These are phyloP conservation scores for Anguilla obscura DNA, from an alignment of 2,797 vertebrate species.

Conservation along the genomic window DNA sequence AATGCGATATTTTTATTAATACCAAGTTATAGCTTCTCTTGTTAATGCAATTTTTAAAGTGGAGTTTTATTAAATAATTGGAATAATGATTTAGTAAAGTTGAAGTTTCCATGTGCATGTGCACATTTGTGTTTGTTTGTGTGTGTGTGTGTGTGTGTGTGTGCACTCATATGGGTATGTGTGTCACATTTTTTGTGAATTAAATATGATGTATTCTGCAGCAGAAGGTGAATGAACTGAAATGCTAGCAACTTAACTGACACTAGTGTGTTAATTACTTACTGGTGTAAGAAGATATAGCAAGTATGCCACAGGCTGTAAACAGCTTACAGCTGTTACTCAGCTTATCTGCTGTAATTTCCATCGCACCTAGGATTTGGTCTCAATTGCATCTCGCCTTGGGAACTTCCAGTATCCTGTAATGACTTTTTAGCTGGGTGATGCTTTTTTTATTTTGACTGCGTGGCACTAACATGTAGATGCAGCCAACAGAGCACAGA, in stretches of 20 bases:
- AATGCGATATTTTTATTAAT: slow-evolving; percentile 38
- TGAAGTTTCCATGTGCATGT: background rate
- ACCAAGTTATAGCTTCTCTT: slow-evolving; percentile 29
- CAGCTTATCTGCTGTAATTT: background rate
- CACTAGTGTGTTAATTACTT: background rate
- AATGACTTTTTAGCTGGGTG: background rate
- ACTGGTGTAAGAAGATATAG: background rate
- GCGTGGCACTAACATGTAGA: background rate
- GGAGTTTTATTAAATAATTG: background rate
- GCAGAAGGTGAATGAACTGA: background rate
- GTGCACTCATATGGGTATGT: background rate
- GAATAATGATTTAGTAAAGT: background rate
- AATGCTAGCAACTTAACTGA: background rate
- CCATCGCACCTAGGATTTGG: background rate
- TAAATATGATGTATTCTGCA: slow-evolving; percentile 41
- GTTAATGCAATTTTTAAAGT: slow-evolving; percentile 22
- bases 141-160: too few species aligned
- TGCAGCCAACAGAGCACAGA: background rate
- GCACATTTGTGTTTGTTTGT: too few species aligned
- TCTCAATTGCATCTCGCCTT: slow-evolving; percentile 6
- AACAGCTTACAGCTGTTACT: background rate
- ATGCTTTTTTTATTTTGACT: slow-evolving; percentile 4
- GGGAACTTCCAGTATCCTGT: background rate
- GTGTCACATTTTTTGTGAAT: slow-evolving; percentile 35
- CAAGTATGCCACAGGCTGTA: background rate